Evolutionary conservation across 1,140 invertebrate genomes (phyloP).

Genomic region (Drosophila pseudoananassae): DNA sequence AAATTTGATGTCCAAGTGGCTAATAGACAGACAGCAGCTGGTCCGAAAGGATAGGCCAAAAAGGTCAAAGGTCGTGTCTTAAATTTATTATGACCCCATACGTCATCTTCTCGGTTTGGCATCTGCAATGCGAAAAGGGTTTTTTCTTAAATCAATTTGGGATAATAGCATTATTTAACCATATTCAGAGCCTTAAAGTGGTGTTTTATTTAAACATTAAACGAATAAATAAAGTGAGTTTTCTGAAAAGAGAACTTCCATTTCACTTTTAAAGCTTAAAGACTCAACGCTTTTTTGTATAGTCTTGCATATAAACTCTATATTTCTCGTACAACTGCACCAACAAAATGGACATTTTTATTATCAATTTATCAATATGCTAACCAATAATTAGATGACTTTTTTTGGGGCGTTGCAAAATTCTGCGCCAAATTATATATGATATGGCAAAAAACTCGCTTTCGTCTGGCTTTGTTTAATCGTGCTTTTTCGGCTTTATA

Average conservation of each 20-base stretch:
- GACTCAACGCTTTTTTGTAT: too few relatives aligned
- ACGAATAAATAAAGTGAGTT: too few relatives aligned
- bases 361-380: constrained; percentile 12
- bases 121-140: constrained; percentile 17
- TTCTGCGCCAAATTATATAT: constrained; percentile 17
- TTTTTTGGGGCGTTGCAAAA: constrained; percentile 14
- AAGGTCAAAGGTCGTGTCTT: constrained; percentile 11
- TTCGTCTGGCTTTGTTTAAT: constrained; percentile 28
- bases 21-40: constrained; percentile 17
- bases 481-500: constrained; percentile 29
- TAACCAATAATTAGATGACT: constrained; percentile 39
- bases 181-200: not conserved
- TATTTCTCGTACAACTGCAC: not conserved
- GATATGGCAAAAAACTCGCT: constrained; percentile 33
- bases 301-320: not conserved
- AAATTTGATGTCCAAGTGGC: constrained; percentile 7
- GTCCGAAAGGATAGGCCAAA: not conserved
- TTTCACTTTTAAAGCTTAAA: too few relatives aligned
- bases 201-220: too few relatives aligned
- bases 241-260: too few relatives aligned
- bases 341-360: constrained; percentile 29
- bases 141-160: constrained; percentile 13
- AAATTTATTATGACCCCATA: constrained; percentile 24
- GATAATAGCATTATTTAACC: constrained; percentile 17
- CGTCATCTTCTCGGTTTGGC: constrained; percentile 4